These are phyloP conservation scores for Agrotis puta DNA, from an alignment of 2,888 invertebrate genomes.

Conservation along the genomic window DNA sequence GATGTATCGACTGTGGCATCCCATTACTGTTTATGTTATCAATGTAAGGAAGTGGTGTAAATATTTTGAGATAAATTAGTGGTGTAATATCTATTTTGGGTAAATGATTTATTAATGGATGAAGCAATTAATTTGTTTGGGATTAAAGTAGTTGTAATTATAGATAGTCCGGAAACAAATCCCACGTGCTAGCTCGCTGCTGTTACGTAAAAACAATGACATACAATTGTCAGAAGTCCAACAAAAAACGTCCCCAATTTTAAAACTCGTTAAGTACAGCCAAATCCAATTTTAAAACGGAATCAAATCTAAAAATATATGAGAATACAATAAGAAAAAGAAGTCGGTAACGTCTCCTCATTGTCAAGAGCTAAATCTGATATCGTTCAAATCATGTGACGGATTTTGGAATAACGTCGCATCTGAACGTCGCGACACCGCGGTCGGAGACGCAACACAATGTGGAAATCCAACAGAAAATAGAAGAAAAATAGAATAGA, in stretches of 20 bases:
- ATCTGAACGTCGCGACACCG: conserved; percentile 64
- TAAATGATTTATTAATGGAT: conserved; percentile 46
- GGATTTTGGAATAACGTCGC: conserved; percentile 81
- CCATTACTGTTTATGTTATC: conserved; percentile 72
- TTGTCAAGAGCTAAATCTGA: conserved; percentile 79
- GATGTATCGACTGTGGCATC: conserved; percentile 85
- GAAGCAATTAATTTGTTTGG: conserved; percentile 26
- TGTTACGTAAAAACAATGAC: conserved; percentile 17
- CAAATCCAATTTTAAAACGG: conserved; percentile 48
- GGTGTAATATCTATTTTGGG: conserved; percentile 32
- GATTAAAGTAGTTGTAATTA: conserved; percentile 24
- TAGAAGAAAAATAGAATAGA: conserved; percentile 66
- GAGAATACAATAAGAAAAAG: conserved; percentile 57
- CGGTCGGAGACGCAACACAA: conserved; percentile 61
- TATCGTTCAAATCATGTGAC: conserved; percentile 85
- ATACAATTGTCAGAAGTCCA: conserved; percentile 10
- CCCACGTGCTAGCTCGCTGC: background rate
- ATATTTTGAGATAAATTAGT: conserved; percentile 69
- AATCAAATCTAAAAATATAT: conserved; percentile 54
- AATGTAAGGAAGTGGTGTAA: conserved; percentile 73
- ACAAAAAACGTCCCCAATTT: conserved; percentile 25
- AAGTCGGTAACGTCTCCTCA: conserved; percentile 59
- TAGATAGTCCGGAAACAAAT: background rate
- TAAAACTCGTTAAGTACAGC: conserved; percentile 40
- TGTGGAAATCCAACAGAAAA: conserved; percentile 66